Base-by-base conservation (phyloP, 2,888 invertebrate genomes). In the Folsomia manolachei region DNA sequence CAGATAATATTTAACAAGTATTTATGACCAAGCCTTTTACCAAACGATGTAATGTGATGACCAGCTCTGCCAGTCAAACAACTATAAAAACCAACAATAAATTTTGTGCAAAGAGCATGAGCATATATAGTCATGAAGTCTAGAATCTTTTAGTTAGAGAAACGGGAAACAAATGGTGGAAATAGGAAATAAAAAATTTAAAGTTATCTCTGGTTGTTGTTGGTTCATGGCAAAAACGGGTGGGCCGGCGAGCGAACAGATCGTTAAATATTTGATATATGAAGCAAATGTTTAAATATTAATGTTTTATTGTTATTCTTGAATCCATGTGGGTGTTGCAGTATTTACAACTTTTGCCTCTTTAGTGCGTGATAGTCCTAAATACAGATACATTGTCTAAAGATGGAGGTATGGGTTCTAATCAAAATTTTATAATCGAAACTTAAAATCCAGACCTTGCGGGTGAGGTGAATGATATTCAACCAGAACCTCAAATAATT, bases 251-350 rank as follows among this genome's bases (percentile, higher is more conserved):
- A 19, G 56, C 56, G 11, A 18, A 56, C 56, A 56, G 11, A 56
- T 56, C 39, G 39, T 39, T 39, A 56, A 56, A 56, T 56, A 7
- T 56, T 56, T 56, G 39, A 14, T 4, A 4, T 39, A 4, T 39
- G 39, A 14, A 39, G 14, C 4, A 39, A 56, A 56, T 19, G 56
- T 19, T 14, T 7, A 14, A 7, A 7, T 56, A 14, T 14, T 14
- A 56, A 56, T 56, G 56, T 56, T 56, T 56, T 56, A 56, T 56
- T 56, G 21, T 21, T 56, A 19, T 56, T 56, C 56, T 7, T 51
- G 51, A 21, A 19, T n/a, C 56, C 56, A 39, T 39, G 39, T 39
- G 39, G 39, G 39, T 39, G 39, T 39, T 39, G 39, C 14, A 9
- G 39, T 39, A 9, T 39, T 9, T 39, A 39, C 14, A 39, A 39